Percentiles rank a stretch among this genome's conserved stretches.
These are phyloP conservation scores for Acrobasis repandana DNA, from an alignment of 2,888 invertebrate genomes.

Conservation along the genomic window DNA sequence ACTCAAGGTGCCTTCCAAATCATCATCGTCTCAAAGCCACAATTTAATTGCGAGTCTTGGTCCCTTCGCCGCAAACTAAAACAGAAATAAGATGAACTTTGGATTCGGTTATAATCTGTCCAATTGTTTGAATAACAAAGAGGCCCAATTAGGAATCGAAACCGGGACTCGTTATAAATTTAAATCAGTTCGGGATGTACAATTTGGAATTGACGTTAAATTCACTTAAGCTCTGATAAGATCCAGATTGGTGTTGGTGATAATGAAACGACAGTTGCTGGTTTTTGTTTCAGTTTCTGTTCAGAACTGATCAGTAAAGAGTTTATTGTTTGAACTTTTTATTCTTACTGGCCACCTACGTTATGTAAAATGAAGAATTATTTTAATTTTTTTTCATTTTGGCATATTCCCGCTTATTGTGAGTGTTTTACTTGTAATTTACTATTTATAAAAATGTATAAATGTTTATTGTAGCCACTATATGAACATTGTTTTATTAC, in stretches of 20 bases:
- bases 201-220: slow-evolving; percentile 31
- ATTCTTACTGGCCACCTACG: too few species aligned
- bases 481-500: too few species aligned
- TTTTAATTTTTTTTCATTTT: too few species aligned
- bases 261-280: neutral
- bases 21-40: neutral
- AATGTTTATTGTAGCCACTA: too few species aligned
- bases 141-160: slow-evolving; percentile 39
- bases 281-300: neutral
- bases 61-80: slow-evolving; percentile 19
- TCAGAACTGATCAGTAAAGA: too few species aligned
- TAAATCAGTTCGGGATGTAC: slow-evolving; percentile 38
- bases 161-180: slow-evolving; percentile 40
- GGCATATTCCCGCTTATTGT: too few species aligned
- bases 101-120: slow-evolving; percentile 34
- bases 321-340: too few species aligned
- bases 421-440: too few species aligned
- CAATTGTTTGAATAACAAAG: slow-evolving; percentile 40
- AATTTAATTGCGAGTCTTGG: neutral
- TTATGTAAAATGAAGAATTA: too few species aligned
- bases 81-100: slow-evolving; percentile 23
- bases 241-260: slow-evolving; percentile 29
- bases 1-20: neutral
- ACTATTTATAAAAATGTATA: too few species aligned
- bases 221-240: slow-evolving; percentile 32